Evolutionary conservation across 2,888 invertebrate species (phyloP).

Genomic region (Dolichopus griseipennis): DNA sequence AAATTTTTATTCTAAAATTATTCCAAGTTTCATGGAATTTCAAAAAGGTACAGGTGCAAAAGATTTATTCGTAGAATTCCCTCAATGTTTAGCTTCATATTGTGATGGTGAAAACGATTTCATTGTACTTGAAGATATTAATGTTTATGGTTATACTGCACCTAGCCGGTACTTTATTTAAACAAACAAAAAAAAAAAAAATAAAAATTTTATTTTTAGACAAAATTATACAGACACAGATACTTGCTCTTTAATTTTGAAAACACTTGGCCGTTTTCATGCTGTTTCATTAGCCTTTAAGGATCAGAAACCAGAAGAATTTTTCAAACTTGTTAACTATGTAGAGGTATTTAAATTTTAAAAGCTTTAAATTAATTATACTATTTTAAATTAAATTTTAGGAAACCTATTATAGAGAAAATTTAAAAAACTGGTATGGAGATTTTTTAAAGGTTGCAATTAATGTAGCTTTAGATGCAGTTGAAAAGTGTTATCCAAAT

Average conservation of each 20-base stretch:
- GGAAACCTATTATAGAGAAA: slow-evolving; percentile 53
- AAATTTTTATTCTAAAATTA: slow-evolving; percentile 49
- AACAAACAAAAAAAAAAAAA: background rate
- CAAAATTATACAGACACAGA: slow-evolving; percentile 47
- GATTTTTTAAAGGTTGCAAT: slow-evolving; percentile 48
- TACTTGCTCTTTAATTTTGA: slow-evolving; percentile 47
- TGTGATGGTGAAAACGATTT: slow-evolving; percentile 50
- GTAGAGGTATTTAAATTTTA: slow-evolving; percentile 30
- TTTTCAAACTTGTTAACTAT: slow-evolving; percentile 40
- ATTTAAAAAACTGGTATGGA: slow-evolving; percentile 50
- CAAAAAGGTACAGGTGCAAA: slow-evolving; percentile 30
- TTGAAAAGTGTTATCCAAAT: slow-evolving; percentile 53
- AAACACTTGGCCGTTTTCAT: slow-evolving; percentile 51
- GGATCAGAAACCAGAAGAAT: slow-evolving; percentile 48
- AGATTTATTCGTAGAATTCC: slow-evolving; percentile 48
- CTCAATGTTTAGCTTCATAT: slow-evolving; percentile 44
- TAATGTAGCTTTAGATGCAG: slow-evolving; percentile 52
- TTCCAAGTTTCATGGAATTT: slow-evolving; percentile 37
- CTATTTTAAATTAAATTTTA: slow-evolving; percentile 24
- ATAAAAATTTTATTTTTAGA: slow-evolving; percentile 24
- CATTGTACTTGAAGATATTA: slow-evolving; percentile 50
- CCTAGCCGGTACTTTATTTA: slow-evolving; percentile 34
- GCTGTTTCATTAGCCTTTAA: slow-evolving; percentile 52
- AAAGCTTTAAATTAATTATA: background rate
- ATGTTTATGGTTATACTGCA: slow-evolving; percentile 42